Base-by-base conservation (phyloP, 2,888 invertebrate genomes). In the Endotricha flammealis region DNA sequence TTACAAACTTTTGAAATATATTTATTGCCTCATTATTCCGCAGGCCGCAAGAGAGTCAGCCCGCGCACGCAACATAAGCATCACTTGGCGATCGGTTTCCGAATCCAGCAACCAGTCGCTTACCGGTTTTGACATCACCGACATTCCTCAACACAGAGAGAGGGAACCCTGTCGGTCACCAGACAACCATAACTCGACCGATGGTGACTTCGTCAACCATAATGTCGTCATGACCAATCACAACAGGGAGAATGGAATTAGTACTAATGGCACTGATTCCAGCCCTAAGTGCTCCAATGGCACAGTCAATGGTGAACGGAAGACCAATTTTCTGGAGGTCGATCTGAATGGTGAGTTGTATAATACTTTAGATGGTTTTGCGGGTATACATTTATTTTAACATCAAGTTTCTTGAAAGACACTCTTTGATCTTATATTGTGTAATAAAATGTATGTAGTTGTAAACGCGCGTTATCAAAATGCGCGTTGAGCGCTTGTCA, bases 91-190 rank as follows among this genome's bases (percentile, higher is more conserved):
- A 0, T 87, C 87, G 0, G 67, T 87, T 41, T 87, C 87, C 0
- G 87, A 87, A 39, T 86, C 85, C 2, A 81, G 81, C 52, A 86
- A 86, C 63, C 82, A 82, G 28, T 83, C 82, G 1, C 81, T 79
- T 1, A 74, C 68, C 29, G 77, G 76, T 4, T 72, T 81, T 53
- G 76, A 76, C 41, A 46, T 71, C 29, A 55, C 70, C 20, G 71
- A 74, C 46, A 46, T 57, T 12, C 56, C 64, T 2, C 49, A 61
- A 6, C 58, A 60, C 20, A 48, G 51, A 4, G 49, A 56, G 38
- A n/a, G n/a, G n/a, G 47, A 12, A 55, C 58, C 1, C 43, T 60
- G 3, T 40, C 43, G 31, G 42, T 47, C 14, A 51, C 59, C 8
- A 63, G 67, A 64, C 47, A 65, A 59, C 43, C 65, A 60, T 33